Evolutionary conservation across 2,888 invertebrate species (phyloP).

Genomic region (Hylaea fasciaria): DNA sequence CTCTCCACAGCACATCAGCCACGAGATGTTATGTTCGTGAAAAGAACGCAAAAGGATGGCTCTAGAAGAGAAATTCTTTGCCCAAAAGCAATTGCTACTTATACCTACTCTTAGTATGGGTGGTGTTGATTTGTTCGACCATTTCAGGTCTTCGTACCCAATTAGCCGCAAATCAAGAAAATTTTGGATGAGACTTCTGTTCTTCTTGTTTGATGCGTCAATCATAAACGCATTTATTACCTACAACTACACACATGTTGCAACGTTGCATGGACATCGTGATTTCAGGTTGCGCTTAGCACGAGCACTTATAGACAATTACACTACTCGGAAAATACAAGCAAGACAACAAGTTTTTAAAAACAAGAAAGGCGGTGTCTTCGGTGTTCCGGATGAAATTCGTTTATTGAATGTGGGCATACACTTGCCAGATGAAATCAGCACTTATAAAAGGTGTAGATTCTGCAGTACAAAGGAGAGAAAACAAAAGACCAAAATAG

Average conservation of each 20-base stretch:
- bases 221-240: constrained; percentile 44
- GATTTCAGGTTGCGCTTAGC: too few relatives aligned
- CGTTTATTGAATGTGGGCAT: constrained; percentile 48
- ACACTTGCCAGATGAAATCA: constrained; percentile 48
- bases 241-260: constrained; percentile 38
- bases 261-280: too few relatives aligned
- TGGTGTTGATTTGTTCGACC: constrained; percentile 55
- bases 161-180: constrained; percentile 50
- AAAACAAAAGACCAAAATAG: constrained; percentile 39
- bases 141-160: constrained; percentile 53
- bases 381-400: constrained; percentile 50
- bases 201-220: constrained; percentile 45
- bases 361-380: constrained; percentile 42
- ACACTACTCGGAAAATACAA: too few relatives aligned
- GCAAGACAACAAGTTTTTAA: too few relatives aligned
- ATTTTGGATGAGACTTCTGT: constrained; percentile 52
- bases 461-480: constrained; percentile 2
- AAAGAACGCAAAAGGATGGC: constrained; percentile 55
- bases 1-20: too few relatives aligned
- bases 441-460: constrained; percentile 44
- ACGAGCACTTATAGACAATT: too few relatives aligned
- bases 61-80: constrained; percentile 48
- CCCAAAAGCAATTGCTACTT: constrained; percentile 50
- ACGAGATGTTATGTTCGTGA: constrained; percentile 35
- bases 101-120: constrained; percentile 53